Base-by-base conservation (phyloP, 2,888 invertebrate genomes). In the Azorinus chamasolen region DNA sequence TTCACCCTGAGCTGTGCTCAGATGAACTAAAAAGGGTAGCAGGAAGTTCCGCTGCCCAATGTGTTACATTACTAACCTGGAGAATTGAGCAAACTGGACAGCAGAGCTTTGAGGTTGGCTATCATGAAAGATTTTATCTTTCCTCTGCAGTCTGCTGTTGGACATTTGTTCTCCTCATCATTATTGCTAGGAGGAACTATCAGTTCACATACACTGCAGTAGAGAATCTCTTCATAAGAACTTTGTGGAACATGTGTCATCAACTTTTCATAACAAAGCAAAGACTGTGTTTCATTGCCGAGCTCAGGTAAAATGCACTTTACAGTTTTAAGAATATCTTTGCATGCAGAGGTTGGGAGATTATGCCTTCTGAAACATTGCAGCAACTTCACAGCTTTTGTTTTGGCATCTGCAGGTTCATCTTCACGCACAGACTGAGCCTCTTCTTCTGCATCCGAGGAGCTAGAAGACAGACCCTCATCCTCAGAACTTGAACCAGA, bases 271-370 rank as follows among this genome's bases (percentile, higher is more conserved):
- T 5, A 24, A 25, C 4, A 22, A 16, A 51, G 16, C 10, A 51
- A 10, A 8, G 22, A 20, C 25, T 24, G 4, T 22, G 4, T 51
- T 25, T 51, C 51, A 24, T 6, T 5, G n/a, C n/a, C n/a, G n/a
- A n/a, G n/a, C 5, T 51, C 25, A 18, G 51, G 51, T 10, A 51
- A 16, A 10, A 51, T 6, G 24, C 8, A 3, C 22, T 16, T 51
- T 5, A 51, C 3, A 18, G 51, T 51, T 20, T 22, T 51, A 8
- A 51, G 24, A 22, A 51, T 22, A 51, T 51, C 51, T 22, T 51
- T 51, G 25, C 22, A 51, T 22, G 51, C 51, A 22, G 8, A 10
- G 8, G 24, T 6, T 51, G 51, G 20, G 5, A 51, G 8, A 51
- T 51, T 22, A 16, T 51, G 51, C 24, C 5, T 51, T 16, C 24